Percentiles rank a stretch among this genome's conserved stretches.
phyloP scores from a whole-genome alignment of 2,888 invertebrate species.

The Anarsia innoxiella region DNA sequence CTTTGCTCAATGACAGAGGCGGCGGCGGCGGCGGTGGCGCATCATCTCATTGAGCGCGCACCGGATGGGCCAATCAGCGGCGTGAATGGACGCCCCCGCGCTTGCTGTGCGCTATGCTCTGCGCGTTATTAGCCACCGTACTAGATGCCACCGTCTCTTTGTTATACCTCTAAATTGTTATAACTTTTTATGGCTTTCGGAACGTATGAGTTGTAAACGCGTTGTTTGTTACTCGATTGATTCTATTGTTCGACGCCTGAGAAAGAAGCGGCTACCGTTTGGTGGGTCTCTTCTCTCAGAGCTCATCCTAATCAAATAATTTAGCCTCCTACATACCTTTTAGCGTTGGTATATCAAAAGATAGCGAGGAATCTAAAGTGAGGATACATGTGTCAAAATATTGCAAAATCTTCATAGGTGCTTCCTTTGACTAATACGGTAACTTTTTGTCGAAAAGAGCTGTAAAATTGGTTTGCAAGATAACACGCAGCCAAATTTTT shows the following conservation, averaged over 20 bases:
- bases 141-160: slow-evolving; percentile 62
- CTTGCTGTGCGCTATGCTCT: slow-evolving; percentile 36
- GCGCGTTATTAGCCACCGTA: slow-evolving; percentile 62
- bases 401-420: too few species aligned
- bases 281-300: too few species aligned
- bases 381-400: too few species aligned
- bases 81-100: slow-evolving; percentile 74
- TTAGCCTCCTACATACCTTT: too few species aligned
- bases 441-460: too few species aligned
- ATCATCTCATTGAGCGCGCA: slow-evolving; percentile 73
- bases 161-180: slow-evolving; percentile 66
- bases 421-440: too few species aligned
- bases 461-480: too few species aligned
- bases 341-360: neutral
- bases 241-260: slow-evolving; percentile 46
- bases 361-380: too few species aligned
- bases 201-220: slow-evolving; percentile 57
- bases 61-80: slow-evolving; percentile 74
- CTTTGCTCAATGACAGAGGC: slow-evolving; percentile 70
- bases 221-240: slow-evolving; percentile 50
- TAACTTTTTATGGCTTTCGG: slow-evolving; percentile 57
- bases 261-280: slow-evolving; percentile 37
- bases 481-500: too few species aligned
- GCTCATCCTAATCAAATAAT: too few species aligned
- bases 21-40: slow-evolving; percentile 52